phyloP scores from a whole-genome alignment of 2,888 invertebrate species.

The Lepetodrilus schrolli region DNA sequence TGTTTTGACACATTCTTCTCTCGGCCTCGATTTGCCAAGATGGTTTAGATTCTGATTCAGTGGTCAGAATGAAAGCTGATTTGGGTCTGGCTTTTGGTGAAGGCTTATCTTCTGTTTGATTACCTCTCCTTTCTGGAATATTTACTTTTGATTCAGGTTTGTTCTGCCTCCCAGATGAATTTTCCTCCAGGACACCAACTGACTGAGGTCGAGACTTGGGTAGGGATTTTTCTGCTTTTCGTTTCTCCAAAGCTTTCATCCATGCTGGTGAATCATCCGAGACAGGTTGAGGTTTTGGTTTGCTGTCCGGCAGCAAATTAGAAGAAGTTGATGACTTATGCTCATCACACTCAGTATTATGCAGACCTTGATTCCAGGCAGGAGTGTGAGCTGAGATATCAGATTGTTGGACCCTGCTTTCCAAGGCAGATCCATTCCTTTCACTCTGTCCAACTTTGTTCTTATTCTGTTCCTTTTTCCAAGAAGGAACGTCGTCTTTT shows the following conservation, averaged over 20 bases:
- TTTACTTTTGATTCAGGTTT: background rate
- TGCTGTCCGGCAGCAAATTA: background rate
- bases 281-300: background rate
- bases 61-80: slow-evolving; percentile 49
- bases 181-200: slow-evolving; percentile 30
- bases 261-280: slow-evolving; percentile 47
- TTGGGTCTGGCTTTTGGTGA: slow-evolving; percentile 41
- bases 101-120: slow-evolving; percentile 27
- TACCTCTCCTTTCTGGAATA: background rate
- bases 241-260: slow-evolving; percentile 47
- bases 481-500: slow-evolving; percentile 2
- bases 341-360: background rate
- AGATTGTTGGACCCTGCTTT: background rate
- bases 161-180: slow-evolving; percentile 5
- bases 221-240: slow-evolving; percentile 32
- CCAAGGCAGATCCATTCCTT: background rate
- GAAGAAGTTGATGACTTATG: background rate
- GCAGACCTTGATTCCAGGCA: slow-evolving; percentile 5
- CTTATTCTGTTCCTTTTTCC: slow-evolving; percentile 18
- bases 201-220: slow-evolving; percentile 34
- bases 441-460: background rate
- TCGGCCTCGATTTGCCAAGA: slow-evolving; percentile 69
- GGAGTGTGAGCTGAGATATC: background rate
- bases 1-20: slow-evolving; percentile 55
- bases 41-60: slow-evolving; percentile 37